Evolutionary conservation across 2,888 invertebrate species (phyloP).

Genomic region (Drosophila siamana): DNA sequence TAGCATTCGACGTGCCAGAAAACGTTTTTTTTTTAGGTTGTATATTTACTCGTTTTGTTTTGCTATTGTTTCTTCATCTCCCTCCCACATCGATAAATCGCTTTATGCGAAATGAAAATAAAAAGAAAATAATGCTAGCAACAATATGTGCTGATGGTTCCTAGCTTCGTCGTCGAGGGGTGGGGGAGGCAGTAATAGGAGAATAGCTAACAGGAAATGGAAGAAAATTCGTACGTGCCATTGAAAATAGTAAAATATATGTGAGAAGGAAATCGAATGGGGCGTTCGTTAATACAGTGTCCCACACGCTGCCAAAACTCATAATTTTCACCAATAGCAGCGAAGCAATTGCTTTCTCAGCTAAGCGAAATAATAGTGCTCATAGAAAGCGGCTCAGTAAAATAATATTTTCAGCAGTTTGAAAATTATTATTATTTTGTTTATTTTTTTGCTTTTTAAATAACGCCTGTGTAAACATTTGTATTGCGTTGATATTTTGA

Average conservation of each 20-base stretch:
- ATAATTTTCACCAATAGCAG: not conserved
- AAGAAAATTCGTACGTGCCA: conserved; percentile 55
- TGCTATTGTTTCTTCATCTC: conserved; percentile 19
- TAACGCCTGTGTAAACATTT: not conserved
- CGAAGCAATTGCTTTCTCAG: not conserved
- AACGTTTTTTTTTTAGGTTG: not conserved
- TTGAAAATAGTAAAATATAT: conserved; percentile 67
- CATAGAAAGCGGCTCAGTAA: too few species aligned
- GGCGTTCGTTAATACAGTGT: conserved; percentile 46
- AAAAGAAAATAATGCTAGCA: conserved; percentile 48
- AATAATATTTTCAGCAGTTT: too few species aligned
- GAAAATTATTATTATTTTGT: too few species aligned
- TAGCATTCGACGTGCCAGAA: not conserved
- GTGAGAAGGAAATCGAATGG: conserved; percentile 46
- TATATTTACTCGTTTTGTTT: not conserved
- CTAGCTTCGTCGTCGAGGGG: conserved; percentile 4
- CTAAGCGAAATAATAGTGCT: not conserved
- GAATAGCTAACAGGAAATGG: conserved; percentile 66
- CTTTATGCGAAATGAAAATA: conserved; percentile 28
- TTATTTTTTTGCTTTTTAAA: too few species aligned
- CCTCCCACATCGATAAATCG: conserved; percentile 65
- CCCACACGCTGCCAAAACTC: not conserved
- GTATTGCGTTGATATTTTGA: not conserved
- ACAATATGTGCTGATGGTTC: conserved; percentile 25
- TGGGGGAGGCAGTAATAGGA: not conserved